phyloP scores from a whole-genome alignment of 2,113 vertebrate species.

The Saimiri boliviensis region DNA sequence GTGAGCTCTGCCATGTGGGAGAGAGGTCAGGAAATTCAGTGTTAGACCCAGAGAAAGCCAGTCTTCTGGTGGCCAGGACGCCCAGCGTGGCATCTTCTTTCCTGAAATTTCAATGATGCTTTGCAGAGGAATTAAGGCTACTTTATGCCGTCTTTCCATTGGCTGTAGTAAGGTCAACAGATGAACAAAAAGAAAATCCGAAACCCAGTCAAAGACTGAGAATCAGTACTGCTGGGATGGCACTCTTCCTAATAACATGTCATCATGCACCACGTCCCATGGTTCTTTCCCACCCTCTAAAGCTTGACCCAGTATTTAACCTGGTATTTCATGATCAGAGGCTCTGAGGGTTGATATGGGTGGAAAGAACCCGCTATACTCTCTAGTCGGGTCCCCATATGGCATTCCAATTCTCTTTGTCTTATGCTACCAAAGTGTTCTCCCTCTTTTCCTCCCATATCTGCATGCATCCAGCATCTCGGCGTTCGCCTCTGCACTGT shows the following conservation, averaged over 20 bases:
- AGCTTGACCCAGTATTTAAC: neutral
- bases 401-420: neutral
- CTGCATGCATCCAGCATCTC: neutral
- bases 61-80: neutral
- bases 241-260: neutral
- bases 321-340: neutral
- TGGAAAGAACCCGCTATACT: neutral
- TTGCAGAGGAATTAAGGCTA: neutral
- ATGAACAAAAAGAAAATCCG: neutral
- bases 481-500: neutral
- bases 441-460: neutral
- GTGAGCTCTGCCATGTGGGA: neutral
- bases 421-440: neutral
- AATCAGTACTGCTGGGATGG: no score
- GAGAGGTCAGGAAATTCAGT: neutral
- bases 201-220: neutral
- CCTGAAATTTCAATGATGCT: neutral
- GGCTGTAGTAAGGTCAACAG: neutral
- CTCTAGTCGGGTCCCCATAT: neutral
- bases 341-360: neutral
- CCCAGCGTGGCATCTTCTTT: neutral
- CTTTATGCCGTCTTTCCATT: neutral
- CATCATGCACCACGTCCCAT: fast-evolving
- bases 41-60: neutral
- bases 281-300: neutral